phyloP scores from a whole-genome alignment of 2,888 invertebrate genomes.

The Rhaphigaster nebulosa region DNA sequence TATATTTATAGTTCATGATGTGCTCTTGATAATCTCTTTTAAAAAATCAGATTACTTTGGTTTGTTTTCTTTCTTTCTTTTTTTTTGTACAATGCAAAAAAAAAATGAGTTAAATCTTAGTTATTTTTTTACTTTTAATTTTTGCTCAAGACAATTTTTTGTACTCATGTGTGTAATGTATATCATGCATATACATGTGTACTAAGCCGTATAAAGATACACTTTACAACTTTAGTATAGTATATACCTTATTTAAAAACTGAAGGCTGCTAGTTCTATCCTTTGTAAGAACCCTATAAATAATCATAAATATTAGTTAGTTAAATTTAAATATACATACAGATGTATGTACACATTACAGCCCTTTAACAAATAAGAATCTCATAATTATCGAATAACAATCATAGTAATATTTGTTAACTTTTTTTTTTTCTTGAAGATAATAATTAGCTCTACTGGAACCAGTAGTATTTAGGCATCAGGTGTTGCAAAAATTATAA shows the following conservation, averaged over 20 bases:
- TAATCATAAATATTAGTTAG: background rate
- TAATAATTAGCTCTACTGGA: background rate
- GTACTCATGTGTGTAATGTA: background rate
- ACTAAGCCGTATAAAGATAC: background rate
- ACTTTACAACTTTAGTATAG: background rate
- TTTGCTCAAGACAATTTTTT: background rate
- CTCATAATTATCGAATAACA: background rate
- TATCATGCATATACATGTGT: background rate
- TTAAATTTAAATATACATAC: background rate
- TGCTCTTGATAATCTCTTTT: background rate
- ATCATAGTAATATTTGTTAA: background rate
- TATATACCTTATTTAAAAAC: background rate
- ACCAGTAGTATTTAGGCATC: background rate
- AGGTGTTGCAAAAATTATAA: background rate
- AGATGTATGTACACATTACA: background rate
- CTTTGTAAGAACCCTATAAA: background rate
- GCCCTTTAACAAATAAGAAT: background rate
- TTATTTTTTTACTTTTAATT: conserved; percentile 19
- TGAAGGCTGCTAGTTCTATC: conserved; percentile 3
- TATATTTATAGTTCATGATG: background rate
- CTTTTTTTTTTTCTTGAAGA: background rate
- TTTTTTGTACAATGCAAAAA: background rate
- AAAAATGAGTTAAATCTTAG: background rate
- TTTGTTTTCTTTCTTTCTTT: background rate
- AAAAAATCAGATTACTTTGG: background rate